These are phyloP conservation scores for Meles meles DNA, from an alignment of 2,113 vertebrate species.

Conservation along the genomic window DNA sequence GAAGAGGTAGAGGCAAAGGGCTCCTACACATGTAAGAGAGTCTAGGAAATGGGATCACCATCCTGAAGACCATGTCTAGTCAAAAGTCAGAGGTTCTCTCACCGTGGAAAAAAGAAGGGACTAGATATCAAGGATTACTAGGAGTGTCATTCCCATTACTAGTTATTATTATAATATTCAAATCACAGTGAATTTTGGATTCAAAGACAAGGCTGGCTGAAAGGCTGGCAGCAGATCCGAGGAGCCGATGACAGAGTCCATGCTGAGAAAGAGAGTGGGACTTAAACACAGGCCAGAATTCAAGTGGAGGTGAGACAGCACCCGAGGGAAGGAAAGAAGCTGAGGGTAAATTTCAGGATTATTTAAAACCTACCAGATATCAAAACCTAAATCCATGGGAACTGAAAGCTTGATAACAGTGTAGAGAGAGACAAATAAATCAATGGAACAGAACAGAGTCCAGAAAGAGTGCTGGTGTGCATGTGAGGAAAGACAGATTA, in stretches of 20 bases:
- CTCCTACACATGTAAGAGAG: not conserved
- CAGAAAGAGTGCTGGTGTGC: not conserved
- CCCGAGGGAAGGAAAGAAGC: not conserved
- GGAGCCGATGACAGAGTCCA: not conserved
- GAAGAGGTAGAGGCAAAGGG: not conserved
- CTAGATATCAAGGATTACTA: not conserved
- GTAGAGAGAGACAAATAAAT: not conserved
- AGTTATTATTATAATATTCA: not conserved
- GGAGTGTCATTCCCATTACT: not conserved
- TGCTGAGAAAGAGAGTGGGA: not conserved
- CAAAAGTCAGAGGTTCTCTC: not conserved
- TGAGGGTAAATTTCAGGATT: not conserved
- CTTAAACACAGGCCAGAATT: not conserved
- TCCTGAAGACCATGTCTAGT: not conserved
- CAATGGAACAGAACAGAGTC: not conserved
- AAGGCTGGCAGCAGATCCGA: not conserved
- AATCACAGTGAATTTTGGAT: not conserved
- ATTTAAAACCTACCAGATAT: not conserved
- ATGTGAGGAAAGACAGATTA: not conserved
- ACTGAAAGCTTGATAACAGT: not conserved
- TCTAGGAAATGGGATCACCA: not conserved
- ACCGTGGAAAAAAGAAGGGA: not conserved
- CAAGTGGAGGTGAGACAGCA: not conserved
- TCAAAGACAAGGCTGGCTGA: not conserved
- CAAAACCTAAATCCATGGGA: not conserved